Conservation (phyloP, 2,888 invertebrate species). For the Polydrusus cervinus region DNA sequence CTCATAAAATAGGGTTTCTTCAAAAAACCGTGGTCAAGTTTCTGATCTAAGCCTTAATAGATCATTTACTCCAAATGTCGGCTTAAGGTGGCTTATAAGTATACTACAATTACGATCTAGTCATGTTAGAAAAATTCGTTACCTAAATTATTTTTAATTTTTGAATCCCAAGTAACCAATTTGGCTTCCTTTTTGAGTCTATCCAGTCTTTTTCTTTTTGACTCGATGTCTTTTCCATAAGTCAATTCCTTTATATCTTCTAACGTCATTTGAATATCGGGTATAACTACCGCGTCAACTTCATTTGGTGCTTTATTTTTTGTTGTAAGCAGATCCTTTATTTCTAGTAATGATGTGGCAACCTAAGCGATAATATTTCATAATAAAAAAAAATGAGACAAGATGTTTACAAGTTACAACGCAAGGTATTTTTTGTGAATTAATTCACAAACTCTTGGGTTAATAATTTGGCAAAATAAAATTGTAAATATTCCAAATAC, state of each 20-base stretch:
- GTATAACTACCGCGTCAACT: slow-evolving; percentile 66
- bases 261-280: slow-evolving; percentile 77
- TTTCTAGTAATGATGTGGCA: slow-evolving; percentile 49
- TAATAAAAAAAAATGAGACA: neutral
- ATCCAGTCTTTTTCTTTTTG: slow-evolving; percentile 75
- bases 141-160: slow-evolving; percentile 78
- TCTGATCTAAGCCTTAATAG: too few species aligned
- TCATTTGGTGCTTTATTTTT: slow-evolving; percentile 45
- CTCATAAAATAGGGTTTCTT: too few species aligned
- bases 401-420: too few species aligned
- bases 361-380: slow-evolving; percentile 62
- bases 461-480: too few species aligned
- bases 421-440: too few species aligned
- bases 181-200: slow-evolving; percentile 79
- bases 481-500: too few species aligned
- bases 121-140: slow-evolving; percentile 22
- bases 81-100: too few species aligned
- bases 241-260: slow-evolving; percentile 75
- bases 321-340: slow-evolving; percentile 53
- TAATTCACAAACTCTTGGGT: too few species aligned
- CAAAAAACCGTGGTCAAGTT: too few species aligned
- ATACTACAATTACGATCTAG: too few species aligned
- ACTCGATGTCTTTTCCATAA: slow-evolving; percentile 74
- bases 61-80: too few species aligned
- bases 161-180: slow-evolving; percentile 78